Base-by-base conservation (phyloP, 2,113 vertebrate genomes). In the Lipotes vexillifer region DNA sequence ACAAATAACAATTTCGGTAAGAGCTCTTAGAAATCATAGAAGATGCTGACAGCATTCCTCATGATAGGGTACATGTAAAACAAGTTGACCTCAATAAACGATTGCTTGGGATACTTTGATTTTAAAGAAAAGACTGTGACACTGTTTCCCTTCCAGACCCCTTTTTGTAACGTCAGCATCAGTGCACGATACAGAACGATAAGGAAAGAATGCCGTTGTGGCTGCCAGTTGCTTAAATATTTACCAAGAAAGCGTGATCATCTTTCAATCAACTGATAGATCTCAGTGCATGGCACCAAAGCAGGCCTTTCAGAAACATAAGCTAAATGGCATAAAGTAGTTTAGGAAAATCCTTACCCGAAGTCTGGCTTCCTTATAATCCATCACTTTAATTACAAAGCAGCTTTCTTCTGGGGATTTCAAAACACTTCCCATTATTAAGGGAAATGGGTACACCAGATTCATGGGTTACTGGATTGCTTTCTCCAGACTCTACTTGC, bases 1-100 rank as follows among this genome's bases (percentile, higher is more conserved):
- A 94, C 93, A 89, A 97, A 75, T 95, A 96, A 98, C 95, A 3
- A 15, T 66, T 77, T 97, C 94, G 93, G 0, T 0, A 84, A 1
- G 13, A 97, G 74, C 96, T 97, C 77, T 96, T 95, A 97, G 91
- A 98, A 97, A 96, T 81, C 88, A 97, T 23, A 95, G 86, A 82
- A 96, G 8, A 41, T 84, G 41, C 20, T 95, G 63, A 93, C 55
- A 61, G 88, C 81, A 59, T 75, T 94, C 95, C 71, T 92, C 57
- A 49, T 63, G 77, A 82, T 0, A 49, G 38, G 27, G 57, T 8
- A 90, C 36, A 44, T 23, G 18, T 61, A 88, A 90, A 91, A 95
- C 86, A 88, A 95, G 82, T 4, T 63, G 68, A 87, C 33, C 44
- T 21, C 7, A 41, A 82, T 69, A 71, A 92, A 72, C 52, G 52